Conservation (phyloP, 2,888 invertebrate genomes). For the Lasioglossum villosulum region DNA sequence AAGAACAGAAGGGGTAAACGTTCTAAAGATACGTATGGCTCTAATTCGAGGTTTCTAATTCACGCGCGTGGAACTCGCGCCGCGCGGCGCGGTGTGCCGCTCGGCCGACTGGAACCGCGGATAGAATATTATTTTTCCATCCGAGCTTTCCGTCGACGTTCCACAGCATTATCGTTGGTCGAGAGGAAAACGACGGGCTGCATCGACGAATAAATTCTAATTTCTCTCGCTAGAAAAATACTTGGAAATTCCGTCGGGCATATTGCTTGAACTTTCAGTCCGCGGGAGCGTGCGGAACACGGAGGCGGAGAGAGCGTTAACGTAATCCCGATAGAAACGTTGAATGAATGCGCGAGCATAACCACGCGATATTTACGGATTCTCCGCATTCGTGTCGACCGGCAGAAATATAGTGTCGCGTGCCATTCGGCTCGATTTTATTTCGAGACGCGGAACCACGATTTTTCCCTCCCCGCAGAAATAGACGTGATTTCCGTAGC, state of each 20-base stretch:
- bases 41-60: constrained; percentile 73
- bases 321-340: background rate
- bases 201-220: background rate
- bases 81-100: background rate
- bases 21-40: constrained; percentile 71
- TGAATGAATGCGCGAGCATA: constrained; percentile 34
- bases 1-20: constrained; percentile 64
- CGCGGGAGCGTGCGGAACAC: background rate
- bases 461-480: constrained; percentile 57
- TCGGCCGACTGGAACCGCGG: constrained; percentile 42
- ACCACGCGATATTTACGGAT: constrained; percentile 32
- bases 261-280: background rate
- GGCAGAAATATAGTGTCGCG: constrained; percentile 50
- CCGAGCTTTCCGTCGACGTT: background rate
- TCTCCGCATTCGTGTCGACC: constrained; percentile 38
- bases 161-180: background rate
- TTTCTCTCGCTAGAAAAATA: background rate
- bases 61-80: constrained; percentile 49
- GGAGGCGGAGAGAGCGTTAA: background rate
- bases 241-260: background rate
- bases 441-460: constrained; percentile 72
- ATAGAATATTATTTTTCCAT: constrained; percentile 15
- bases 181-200: background rate
- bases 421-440: constrained; percentile 65
- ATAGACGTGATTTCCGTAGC: constrained; percentile 53